Percentiles rank a stretch among this genome's conserved stretches.
Evolutionary conservation across 2,797 vertebrate genomes (phyloP).

Genomic region (Myotis myotis): DNA sequence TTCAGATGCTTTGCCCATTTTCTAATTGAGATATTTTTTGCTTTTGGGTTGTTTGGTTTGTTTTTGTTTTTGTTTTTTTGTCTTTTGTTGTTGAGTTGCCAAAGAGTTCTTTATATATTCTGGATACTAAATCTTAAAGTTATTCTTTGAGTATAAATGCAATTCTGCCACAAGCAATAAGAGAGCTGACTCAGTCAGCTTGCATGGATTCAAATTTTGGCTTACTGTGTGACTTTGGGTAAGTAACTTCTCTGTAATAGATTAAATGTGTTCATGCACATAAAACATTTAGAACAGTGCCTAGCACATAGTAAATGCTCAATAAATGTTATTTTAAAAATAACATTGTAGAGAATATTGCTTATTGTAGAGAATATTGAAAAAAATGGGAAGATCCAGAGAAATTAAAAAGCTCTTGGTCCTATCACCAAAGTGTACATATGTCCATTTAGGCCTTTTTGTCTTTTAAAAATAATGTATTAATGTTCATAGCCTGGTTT

Average conservation of each 20-base stretch:
- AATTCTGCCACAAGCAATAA: not conserved
- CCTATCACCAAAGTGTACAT: not conserved
- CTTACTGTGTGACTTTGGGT: not conserved
- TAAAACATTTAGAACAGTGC: not conserved
- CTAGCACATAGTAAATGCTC: not conserved
- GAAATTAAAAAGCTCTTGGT: not conserved
- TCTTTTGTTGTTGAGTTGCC: not conserved
- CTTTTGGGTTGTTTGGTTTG: not conserved
- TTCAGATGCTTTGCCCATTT: not conserved
- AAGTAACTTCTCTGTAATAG: conserved; percentile 11
- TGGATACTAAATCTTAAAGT: not conserved
- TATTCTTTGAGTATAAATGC: not conserved
- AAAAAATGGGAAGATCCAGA: not conserved
- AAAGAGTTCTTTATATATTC: not conserved
- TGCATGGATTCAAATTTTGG: not conserved
- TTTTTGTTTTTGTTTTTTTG: not conserved
- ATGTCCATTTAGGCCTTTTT: not conserved
- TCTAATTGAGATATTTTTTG: not conserved
- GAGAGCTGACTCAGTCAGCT: not conserved
- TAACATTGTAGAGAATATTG: not conserved
- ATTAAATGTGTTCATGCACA: not conserved
- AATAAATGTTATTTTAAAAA: conserved; percentile 37
- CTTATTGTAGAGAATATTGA: not conserved
- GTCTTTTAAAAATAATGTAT: conserved; percentile 26
- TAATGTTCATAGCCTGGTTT: not conserved